Evolutionary conservation across 2,113 vertebrate genomes (phyloP).

Genomic region (Tetraodon nigroviridis): DNA sequence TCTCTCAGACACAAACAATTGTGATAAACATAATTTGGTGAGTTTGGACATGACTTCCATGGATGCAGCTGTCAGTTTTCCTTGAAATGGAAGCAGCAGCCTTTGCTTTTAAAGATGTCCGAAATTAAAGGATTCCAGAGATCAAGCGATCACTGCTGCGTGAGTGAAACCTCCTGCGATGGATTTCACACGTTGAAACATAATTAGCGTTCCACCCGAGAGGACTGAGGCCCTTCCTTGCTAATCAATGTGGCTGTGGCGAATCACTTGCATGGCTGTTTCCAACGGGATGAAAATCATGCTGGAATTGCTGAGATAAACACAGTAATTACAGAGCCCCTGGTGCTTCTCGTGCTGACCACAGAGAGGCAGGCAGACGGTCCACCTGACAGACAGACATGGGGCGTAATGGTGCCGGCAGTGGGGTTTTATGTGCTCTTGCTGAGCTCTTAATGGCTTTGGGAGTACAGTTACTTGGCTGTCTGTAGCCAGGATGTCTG

Average conservation of each 20-base stretch:
- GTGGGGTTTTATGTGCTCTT: conserved; percentile 60
- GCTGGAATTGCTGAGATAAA: conserved; percentile 52
- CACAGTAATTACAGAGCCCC: conserved; percentile 43
- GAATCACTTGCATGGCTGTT: conserved; percentile 54
- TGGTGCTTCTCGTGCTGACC: conserved; percentile 42
- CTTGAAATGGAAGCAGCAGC: too few species aligned
- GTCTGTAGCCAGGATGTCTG: conserved; percentile 60
- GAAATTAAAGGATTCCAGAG: conserved; percentile 21
- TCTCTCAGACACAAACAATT: too few species aligned
- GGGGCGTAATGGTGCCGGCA: conserved; percentile 38
- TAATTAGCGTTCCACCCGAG: conserved; percentile 45
- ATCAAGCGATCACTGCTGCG: conserved; percentile 25
- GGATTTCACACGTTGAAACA: conserved; percentile 46
- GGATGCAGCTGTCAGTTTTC: too few species aligned
- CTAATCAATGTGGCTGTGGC: conserved; percentile 21
- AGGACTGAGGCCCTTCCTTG: conserved; percentile 15
- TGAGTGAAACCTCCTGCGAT: conserved; percentile 28
- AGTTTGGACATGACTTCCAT: too few species aligned
- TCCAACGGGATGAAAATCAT: conserved; percentile 50
- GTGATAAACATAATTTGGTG: too few species aligned
- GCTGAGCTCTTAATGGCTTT: conserved; percentile 66
- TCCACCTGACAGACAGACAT: conserved; percentile 16
- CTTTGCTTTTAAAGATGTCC: background rate
- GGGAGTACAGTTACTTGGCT: conserved; percentile 45
- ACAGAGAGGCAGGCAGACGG: conserved; percentile 22